These are phyloP conservation scores for Xestia sexstrigata DNA, from an alignment of 2,888 invertebrate genomes.

Conservation along the genomic window DNA sequence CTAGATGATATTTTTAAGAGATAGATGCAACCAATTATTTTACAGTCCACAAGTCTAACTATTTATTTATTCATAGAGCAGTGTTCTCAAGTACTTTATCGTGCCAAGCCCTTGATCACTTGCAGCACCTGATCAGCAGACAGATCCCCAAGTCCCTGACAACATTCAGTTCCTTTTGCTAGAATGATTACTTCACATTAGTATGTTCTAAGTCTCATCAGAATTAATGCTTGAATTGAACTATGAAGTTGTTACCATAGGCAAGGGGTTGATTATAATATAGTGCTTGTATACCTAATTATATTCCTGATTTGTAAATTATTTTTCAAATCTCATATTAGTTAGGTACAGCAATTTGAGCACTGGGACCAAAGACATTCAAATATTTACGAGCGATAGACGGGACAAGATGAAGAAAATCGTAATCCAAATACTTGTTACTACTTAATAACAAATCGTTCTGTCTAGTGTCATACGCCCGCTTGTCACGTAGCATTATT, in stretches of 20 bases:
- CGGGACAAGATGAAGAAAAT: too few species aligned
- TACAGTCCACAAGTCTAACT: background rate
- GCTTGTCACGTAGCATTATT: too few species aligned
- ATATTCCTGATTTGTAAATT: background rate
- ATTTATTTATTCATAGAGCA: background rate
- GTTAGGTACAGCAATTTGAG: background rate
- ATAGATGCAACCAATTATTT: background rate
- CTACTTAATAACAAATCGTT: too few species aligned
- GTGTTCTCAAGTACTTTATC: constrained; percentile 51
- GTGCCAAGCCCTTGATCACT: constrained; percentile 68
- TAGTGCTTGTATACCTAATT: background rate
- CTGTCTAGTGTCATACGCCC: too few species aligned
- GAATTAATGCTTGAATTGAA: background rate
- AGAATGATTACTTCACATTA: constrained; percentile 59
- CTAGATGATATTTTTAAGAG: background rate
- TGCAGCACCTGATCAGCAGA: constrained; percentile 69
- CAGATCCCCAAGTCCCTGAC: constrained; percentile 69
- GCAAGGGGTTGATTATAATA: background rate
- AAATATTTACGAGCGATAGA: too few species aligned
- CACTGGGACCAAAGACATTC: background rate
- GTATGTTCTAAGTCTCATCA: background rate
- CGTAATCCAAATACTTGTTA: too few species aligned
- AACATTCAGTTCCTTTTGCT: constrained; percentile 79
- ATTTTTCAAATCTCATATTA: background rate
- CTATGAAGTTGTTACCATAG: background rate